Percentiles rank a stretch among this genome's conserved stretches.
These are phyloP conservation scores for Vesta saturnalis DNA, from an alignment of 2,888 invertebrate genomes.

Conservation along the genomic window DNA sequence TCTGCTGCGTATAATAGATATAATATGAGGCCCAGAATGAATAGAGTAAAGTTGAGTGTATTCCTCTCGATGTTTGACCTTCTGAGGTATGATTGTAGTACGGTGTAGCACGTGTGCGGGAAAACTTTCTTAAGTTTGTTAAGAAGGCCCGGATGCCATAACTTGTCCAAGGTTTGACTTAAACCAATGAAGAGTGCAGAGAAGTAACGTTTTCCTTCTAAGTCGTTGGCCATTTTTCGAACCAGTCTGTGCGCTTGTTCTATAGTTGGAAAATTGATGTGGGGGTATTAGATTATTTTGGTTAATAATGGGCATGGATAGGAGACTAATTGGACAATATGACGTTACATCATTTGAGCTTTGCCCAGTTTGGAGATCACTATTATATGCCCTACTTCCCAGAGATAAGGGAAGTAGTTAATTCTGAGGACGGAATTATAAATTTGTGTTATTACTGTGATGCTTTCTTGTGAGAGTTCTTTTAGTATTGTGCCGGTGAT, in stretches of 20 bases:
- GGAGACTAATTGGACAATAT: neutral
- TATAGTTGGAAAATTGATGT: neutral
- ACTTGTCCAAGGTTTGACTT: neutral
- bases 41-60: no score
- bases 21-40: no score
- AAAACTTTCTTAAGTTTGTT: neutral
- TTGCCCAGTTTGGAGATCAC: neutral
- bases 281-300: no score
- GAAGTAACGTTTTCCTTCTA: neutral
- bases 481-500: neutral
- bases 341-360: neutral
- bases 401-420: neutral
- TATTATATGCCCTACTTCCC: neutral
- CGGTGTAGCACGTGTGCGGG: neutral
- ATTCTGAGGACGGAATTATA: neutral
- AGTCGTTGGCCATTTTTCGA: neutral
- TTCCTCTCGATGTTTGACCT: no score
- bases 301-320: no score
- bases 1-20: no score
- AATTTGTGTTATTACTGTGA: no score
- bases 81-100: neutral
- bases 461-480: no score
- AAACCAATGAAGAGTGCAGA: neutral
- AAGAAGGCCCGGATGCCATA: neutral
- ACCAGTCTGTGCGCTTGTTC: no score